Base-by-base conservation (phyloP, 2,113 vertebrate species). In the Solea senegalensis region DNA sequence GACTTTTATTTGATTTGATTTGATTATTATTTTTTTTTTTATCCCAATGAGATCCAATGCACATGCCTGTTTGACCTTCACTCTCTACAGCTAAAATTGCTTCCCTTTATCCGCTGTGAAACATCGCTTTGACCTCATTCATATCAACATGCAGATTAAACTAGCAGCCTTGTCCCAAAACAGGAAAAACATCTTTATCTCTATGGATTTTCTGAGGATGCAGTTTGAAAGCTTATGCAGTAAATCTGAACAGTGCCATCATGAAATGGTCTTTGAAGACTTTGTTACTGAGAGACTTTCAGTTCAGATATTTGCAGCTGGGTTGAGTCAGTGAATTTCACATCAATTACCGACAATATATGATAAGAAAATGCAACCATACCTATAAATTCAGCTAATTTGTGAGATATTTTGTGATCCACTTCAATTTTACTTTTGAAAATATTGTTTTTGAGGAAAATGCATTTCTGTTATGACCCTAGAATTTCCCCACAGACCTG, bases 61-160 rank as follows among this genome's bases (percentile, higher is more conserved):
- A 50, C 67, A 39, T 67, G 75, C 21, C 48, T 74, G 58, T 56
- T 60, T 68, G 66, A 79, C 34, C 34, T 72, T 62, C 16, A 15
- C 58, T 64, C 56, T 53, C 43, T 28, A 12, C 5, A n/a, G 45
- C 67, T 44, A 27, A 66, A 71, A 77, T 58, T 49, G 13, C 43
- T 62, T 61, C 11, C 26, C 43, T 65, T 68, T 44, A 59, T 15
- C 54, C 26, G 66, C 51, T 28, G 55, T 78, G 44, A 78, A 65
- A 63, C 59, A 74, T 58, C 6, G 0, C 26, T 71, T 73, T 82
- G 68, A 78, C 75, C 73, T 60, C 16, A 65, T 73, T 69, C 69
- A 15, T 69, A 64, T 63, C 41, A 40, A 69, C 73, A 76, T 61
- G 60, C 75, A 54, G 71, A 72, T 81, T 52, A 77, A 61, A 49